Evolutionary conservation across 2,797 vertebrate genomes (phyloP).

Genomic region (Sparus aurata): DNA sequence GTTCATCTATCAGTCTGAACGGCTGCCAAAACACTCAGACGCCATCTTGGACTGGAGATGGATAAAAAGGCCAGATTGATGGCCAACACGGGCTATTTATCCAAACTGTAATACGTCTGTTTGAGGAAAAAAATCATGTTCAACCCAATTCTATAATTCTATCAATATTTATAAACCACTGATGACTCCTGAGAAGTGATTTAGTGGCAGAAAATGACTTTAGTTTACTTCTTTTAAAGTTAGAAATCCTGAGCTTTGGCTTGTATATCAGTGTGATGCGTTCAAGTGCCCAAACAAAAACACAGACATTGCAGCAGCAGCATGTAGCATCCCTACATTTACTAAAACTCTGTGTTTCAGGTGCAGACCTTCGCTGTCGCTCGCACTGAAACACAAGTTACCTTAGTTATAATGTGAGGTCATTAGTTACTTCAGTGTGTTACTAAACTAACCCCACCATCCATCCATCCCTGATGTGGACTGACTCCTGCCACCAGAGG

Average conservation of each 20-base stretch:
- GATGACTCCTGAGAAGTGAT: background rate
- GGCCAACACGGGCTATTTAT: slow-evolving; percentile 1
- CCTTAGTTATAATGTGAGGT: no score
- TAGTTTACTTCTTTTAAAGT: no score
- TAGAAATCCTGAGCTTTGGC: background rate
- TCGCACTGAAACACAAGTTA: no score
- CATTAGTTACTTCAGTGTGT: no score
- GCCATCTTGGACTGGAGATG: slow-evolving; percentile 36
- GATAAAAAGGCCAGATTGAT: slow-evolving; percentile 33
- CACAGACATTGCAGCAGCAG: no score
- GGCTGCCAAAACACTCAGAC: slow-evolving; percentile 53
- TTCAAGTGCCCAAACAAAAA: slow-evolving; percentile 4
- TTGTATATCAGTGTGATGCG: background rate
- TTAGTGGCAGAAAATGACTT: background rate
- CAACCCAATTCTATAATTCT: background rate
- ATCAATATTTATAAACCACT: background rate
- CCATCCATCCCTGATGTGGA: no score
- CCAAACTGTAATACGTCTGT: background rate
- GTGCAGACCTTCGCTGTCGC: no score
- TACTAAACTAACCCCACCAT: no score
- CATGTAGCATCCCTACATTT: no score
- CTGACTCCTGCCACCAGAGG: no score
- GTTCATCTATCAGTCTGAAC: slow-evolving; percentile 54
- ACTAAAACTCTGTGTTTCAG: no score
- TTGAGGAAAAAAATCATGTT: background rate